These are phyloP conservation scores for Callipepla squamata DNA, from an alignment of 2,113 vertebrate species.

Conservation along the genomic window DNA sequence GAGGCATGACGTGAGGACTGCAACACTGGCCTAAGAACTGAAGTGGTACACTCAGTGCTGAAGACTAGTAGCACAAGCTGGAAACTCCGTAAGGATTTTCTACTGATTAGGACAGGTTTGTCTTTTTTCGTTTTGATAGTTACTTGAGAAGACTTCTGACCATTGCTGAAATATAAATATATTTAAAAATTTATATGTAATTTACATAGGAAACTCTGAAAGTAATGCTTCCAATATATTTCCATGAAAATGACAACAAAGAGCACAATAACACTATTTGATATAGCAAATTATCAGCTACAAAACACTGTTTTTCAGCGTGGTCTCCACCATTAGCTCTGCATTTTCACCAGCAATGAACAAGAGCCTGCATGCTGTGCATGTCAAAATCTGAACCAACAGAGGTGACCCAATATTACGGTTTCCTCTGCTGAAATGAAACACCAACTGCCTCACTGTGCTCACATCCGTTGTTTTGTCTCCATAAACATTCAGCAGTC, in stretches of 20 bases:
- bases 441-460: background rate
- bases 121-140: background rate
- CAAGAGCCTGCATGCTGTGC: too few relatives aligned
- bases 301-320: too few relatives aligned
- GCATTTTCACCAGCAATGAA: too few relatives aligned
- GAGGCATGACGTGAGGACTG: background rate
- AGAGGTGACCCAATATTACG: too few relatives aligned
- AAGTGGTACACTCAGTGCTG: fast-evolving
- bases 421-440: background rate
- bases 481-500: background rate
- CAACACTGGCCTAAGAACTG: fast-evolving
- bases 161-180: background rate
- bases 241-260: too few relatives aligned
- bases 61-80: background rate
- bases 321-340: too few relatives aligned
- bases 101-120: background rate
- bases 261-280: too few relatives aligned
- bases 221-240: too few relatives aligned
- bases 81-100: background rate
- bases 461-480: background rate
- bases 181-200: too few relatives aligned
- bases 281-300: too few relatives aligned
- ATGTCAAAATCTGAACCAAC: too few relatives aligned
- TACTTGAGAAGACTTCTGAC: background rate
- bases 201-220: too few relatives aligned